These are phyloP conservation scores for Prenolepis imparis DNA, from an alignment of 2,888 invertebrate genomes.

Conservation along the genomic window DNA sequence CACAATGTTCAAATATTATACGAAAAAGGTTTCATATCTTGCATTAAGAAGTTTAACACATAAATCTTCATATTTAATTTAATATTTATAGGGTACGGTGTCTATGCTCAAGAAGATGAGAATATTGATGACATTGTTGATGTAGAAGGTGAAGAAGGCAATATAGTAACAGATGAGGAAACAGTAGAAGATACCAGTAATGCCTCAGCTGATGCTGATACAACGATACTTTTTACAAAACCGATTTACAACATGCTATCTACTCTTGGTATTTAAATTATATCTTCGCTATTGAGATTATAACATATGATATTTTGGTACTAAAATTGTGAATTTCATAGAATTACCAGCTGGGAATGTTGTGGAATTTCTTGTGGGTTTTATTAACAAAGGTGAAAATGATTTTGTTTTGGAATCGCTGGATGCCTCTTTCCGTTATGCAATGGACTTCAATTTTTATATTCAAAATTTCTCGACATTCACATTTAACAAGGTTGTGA, in stretches of 20 bases:
- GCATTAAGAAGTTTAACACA: background rate
- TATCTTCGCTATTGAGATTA: background rate
- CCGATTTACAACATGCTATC: slow-evolving; percentile 87
- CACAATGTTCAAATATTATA: background rate
- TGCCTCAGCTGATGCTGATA: slow-evolving; percentile 96
- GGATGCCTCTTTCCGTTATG: slow-evolving; percentile 99
- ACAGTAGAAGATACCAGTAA: slow-evolving; percentile 89
- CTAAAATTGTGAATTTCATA: slow-evolving; percentile 82
- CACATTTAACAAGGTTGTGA: slow-evolving; percentile 94
- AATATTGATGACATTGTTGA: slow-evolving; percentile 88
- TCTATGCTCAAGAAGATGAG: slow-evolving; percentile 88
- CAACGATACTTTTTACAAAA: slow-evolving; percentile 95
- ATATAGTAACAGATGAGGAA: slow-evolving; percentile 86
- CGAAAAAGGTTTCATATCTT: background rate
- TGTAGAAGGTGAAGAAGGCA: slow-evolving; percentile 88
- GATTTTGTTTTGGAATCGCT: slow-evolving; percentile 97
- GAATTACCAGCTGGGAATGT: slow-evolving; percentile 97
- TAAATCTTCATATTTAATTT: slow-evolving; percentile 7
- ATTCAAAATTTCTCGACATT: slow-evolving; percentile 99
- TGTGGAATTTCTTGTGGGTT: slow-evolving; percentile 98
- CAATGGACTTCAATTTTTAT: slow-evolving; percentile 99
- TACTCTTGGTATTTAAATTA: slow-evolving; percentile 78
- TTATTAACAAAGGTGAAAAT: slow-evolving; percentile 96
- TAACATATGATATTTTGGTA: slow-evolving; percentile 13
- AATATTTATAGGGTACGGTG: slow-evolving; percentile 86